Percentiles rank a stretch among this genome's conserved stretches.
These are phyloP conservation scores for Tachysurus vachellii DNA, from an alignment of 2,113 vertebrate species.

Conservation along the genomic window DNA sequence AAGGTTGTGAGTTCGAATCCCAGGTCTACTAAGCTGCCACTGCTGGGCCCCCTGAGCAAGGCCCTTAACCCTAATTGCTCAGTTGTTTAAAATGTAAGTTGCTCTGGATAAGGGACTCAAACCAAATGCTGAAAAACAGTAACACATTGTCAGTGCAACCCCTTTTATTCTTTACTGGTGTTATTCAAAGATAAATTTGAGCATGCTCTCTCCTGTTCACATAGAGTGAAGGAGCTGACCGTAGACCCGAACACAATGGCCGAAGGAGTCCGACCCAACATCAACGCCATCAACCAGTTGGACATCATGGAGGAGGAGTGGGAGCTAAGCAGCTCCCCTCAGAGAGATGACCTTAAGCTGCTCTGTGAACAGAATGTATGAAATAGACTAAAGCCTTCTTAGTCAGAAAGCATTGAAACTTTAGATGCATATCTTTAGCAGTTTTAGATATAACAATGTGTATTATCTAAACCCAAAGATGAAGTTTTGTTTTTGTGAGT, in stretches of 20 bases:
- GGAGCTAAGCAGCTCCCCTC: slow-evolving; percentile 91
- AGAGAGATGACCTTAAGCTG: slow-evolving; percentile 96
- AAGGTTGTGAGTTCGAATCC: too few species aligned
- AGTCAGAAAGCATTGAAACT: background rate
- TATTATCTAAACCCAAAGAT: background rate
- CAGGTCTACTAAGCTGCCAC: too few species aligned
- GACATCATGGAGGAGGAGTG: slow-evolving; percentile 88
- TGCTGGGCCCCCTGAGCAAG: too few species aligned
- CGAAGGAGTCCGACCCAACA: slow-evolving; percentile 82
- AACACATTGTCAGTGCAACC: background rate
- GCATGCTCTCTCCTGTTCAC: slow-evolving; percentile 20
- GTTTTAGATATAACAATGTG: background rate
- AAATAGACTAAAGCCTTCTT: slow-evolving; percentile 27
- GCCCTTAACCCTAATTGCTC: too few species aligned
- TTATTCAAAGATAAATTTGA: slow-evolving; percentile 13
- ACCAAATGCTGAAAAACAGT: too few species aligned
- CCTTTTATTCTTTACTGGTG: slow-evolving; percentile 27
- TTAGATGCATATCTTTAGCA: background rate
- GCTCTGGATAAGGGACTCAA: too few species aligned
- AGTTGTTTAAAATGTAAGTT: too few species aligned
- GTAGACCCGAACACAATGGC: slow-evolving; percentile 84
- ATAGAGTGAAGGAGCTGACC: slow-evolving; percentile 93
- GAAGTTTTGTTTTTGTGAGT: background rate
- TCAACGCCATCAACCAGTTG: slow-evolving; percentile 84
- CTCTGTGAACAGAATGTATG: slow-evolving; percentile 99